Evolutionary conservation across 2,113 vertebrate genomes (phyloP).

Genomic region (Morone saxatilis): DNA sequence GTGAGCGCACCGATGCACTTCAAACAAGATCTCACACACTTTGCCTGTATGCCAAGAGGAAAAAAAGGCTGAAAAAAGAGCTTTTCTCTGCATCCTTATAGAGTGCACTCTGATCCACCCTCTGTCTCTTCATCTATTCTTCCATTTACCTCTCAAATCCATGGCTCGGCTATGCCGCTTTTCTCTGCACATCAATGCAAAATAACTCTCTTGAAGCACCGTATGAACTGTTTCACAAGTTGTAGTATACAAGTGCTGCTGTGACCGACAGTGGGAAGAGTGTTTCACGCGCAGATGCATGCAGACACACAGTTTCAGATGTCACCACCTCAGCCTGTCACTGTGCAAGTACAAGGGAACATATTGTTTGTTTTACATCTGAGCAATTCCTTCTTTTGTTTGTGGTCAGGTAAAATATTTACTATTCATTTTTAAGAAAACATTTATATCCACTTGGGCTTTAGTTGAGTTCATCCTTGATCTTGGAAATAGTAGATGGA

Average conservation of each 20-base stretch:
- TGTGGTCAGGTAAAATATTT: too few species aligned
- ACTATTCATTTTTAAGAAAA: too few species aligned
- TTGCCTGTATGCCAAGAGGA: slow-evolving; percentile 36
- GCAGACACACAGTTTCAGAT: background rate
- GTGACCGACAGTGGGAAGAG: background rate
- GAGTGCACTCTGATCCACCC: slow-evolving; percentile 48
- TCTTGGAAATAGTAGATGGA: background rate
- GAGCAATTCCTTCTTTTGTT: too few species aligned
- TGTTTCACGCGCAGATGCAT: slow-evolving; percentile 30
- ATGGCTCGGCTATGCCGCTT: background rate
- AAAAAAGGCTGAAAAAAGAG: slow-evolving; percentile 17
- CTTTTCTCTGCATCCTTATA: slow-evolving; percentile 48
- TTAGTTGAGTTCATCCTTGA: too few species aligned
- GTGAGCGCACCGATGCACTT: slow-evolving; percentile 57
- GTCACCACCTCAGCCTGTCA: slow-evolving; percentile 7
- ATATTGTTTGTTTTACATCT: too few species aligned
- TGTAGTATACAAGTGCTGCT: slow-evolving; percentile 11
- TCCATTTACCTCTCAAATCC: slow-evolving; percentile 41
- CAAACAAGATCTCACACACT: slow-evolving; percentile 61
- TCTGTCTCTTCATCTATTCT: slow-evolving; percentile 42
- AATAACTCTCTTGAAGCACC: slow-evolving; percentile 4
- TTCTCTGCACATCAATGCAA: slow-evolving; percentile 42
- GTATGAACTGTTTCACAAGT: slow-evolving; percentile 27
- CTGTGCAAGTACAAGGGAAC: slow-evolving; percentile 7
- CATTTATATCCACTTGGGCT: background rate